phyloP scores from a whole-genome alignment of 2,797 vertebrate genomes.

The Hypotaenidia philippensis region DNA sequence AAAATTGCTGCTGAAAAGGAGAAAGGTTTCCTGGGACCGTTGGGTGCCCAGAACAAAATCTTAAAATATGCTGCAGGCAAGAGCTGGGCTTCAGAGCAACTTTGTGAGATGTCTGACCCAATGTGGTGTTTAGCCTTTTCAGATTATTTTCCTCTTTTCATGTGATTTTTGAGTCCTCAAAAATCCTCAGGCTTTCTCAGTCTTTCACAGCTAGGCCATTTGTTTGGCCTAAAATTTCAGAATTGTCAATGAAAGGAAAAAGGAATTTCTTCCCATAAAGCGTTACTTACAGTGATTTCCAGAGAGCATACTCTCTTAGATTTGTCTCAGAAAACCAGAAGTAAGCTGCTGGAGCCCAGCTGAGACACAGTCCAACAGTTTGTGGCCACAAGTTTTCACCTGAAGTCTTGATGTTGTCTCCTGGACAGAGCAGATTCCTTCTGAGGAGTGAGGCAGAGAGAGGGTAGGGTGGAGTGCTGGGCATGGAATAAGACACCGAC shows the following conservation, averaged over 20 bases:
- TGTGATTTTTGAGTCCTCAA: background rate
- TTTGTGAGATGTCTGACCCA: background rate
- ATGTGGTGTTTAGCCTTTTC: background rate
- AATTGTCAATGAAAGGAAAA: background rate
- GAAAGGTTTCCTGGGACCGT: background rate
- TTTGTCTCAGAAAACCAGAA: background rate
- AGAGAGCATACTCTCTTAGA: background rate
- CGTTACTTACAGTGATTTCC: background rate
- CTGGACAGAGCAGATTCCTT: background rate
- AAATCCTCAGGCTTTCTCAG: background rate
- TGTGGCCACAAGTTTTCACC: background rate
- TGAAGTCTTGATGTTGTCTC: background rate
- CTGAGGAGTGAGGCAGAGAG: accelerated
- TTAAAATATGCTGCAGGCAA: background rate
- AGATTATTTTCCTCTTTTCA: background rate
- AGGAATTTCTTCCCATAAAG: background rate
- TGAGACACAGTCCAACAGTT: background rate
- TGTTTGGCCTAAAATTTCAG: background rate
- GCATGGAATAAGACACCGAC: background rate
- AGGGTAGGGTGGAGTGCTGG: accelerated
- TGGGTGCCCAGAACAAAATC: background rate
- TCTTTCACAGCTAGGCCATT: background rate
- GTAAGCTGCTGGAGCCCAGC: background rate
- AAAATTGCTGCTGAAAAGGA: background rate
- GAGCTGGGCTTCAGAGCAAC: background rate